Conservation (phyloP, 1,140 invertebrate species). For the Diprion similis region DNA sequence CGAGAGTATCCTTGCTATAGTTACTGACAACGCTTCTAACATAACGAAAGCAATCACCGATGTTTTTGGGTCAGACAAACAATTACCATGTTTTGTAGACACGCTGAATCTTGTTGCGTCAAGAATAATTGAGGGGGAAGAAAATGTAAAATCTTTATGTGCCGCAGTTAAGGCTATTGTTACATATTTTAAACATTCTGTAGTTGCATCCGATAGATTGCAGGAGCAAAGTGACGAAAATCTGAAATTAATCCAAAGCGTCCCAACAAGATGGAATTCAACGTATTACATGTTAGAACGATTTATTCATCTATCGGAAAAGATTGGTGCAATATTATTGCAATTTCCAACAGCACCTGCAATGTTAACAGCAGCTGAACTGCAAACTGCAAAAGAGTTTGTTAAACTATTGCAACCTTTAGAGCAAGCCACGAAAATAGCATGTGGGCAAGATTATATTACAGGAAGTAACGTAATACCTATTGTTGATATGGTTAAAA, state of each 20-base stretch:
- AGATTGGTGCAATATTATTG: background rate
- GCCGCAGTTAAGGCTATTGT: slow-evolving; percentile 24
- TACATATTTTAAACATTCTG: slow-evolving; percentile 27
- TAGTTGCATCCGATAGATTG: slow-evolving; percentile 19
- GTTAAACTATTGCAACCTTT: slow-evolving; percentile 35
- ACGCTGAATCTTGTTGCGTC: slow-evolving; percentile 39
- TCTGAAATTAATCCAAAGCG: slow-evolving; percentile 30
- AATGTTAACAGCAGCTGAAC: slow-evolving; percentile 27
- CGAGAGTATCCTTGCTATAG: slow-evolving; percentile 40
- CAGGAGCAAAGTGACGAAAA: background rate
- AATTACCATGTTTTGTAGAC: slow-evolving; percentile 44
- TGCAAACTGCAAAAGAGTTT: slow-evolving; percentile 28
- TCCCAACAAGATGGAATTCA: slow-evolving; percentile 32
- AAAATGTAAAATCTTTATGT: slow-evolving; percentile 14
- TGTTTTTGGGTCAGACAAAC: slow-evolving; percentile 25
- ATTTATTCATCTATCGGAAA: slow-evolving; percentile 25
- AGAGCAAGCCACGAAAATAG: slow-evolving; percentile 33
- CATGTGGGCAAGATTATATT: slow-evolving; percentile 36
- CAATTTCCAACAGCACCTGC: slow-evolving; percentile 13
- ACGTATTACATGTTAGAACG: slow-evolving; percentile 29
- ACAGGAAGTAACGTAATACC: slow-evolving; percentile 37
- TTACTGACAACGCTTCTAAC: slow-evolving; percentile 46
- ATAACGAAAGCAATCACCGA: slow-evolving; percentile 34
- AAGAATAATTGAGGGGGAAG: slow-evolving; percentile 13
- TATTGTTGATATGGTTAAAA: slow-evolving; percentile 22